Evolutionary conservation across 2,113 vertebrate genomes (phyloP), one percentile per base, ranked within the genome.

Genomic region (Alethe castanea): DNA sequence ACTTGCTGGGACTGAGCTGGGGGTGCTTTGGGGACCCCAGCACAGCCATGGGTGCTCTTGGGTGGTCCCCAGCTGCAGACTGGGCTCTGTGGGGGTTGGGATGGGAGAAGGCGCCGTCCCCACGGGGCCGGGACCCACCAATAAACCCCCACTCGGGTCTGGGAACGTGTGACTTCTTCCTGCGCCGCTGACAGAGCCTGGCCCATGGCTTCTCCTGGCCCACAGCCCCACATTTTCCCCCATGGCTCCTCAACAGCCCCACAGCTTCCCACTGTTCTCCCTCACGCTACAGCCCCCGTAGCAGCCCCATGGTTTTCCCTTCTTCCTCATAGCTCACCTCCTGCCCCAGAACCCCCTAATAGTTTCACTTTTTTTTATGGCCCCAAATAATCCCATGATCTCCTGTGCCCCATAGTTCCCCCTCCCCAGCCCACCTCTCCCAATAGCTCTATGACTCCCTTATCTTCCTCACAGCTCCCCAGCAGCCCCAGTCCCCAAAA

Each of bases 41-140:
- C 40, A 10, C 0, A 1, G 45, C 31, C 14, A 0, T 5, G 64
- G 20, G 40, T 7, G 42, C 57, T 42, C 62, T 45, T 9, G 47
- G 29, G 36, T 8, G 22, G 3, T 11, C 6, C 17, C 2, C 10
- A 20, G 60, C 50, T 54, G 38, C 6, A 3, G 40, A n/a, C 44
- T 26, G 11, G 9, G 53, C 7, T 36, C 60, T 14, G 36, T 35
- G 54, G 60, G 73, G 48, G 13, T 19, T 19, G 24, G 14, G 24
- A 47, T 6, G 38, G 54, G 66, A 23, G 22, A 25, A 56, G 36
- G 40, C 0, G 0, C n/a, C 0, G 1, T 33, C 26, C 40, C 61
- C 1, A 2, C 22, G 72, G 69, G 78, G 77, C 42, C 0, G 7
- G 72, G 24, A 81, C 48, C 86, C 86, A 25, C 38, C 64, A 94